A percentile compares a stretch with the other conserved stretches of the same genome.
phyloP scores from a whole-genome alignment of 2,888 invertebrate genomes.

The Tetheella fluctuosa region DNA sequence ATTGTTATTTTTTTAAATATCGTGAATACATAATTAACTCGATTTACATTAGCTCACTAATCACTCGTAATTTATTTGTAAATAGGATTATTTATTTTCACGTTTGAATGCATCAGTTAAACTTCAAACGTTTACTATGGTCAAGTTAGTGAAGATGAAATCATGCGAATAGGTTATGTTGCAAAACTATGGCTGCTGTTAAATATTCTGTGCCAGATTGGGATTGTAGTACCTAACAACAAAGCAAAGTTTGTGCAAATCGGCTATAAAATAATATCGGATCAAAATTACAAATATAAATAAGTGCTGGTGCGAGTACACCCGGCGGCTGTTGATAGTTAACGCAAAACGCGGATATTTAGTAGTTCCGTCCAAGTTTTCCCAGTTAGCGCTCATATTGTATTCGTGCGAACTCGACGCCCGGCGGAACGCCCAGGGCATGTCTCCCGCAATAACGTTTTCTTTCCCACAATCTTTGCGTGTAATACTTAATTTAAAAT shows the following conservation, averaged over 20 bases:
- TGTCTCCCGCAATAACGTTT: constrained; percentile 55
- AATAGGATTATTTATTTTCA: background rate
- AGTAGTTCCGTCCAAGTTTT: constrained; percentile 55
- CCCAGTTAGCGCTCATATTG: constrained; percentile 56
- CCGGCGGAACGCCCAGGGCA: constrained; percentile 38
- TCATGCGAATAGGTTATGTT: background rate
- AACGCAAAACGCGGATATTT: constrained; percentile 55
- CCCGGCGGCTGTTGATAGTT: constrained; percentile 28
- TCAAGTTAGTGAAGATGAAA: background rate
- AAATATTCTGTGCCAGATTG: too few species aligned
- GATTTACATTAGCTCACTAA: background rate
- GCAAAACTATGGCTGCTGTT: too few species aligned
- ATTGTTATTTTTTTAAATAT: too few species aligned
- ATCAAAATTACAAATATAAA: background rate
- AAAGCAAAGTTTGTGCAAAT: too few species aligned
- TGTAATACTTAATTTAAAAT: constrained; percentile 62
- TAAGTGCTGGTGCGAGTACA: background rate
- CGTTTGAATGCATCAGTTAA: background rate
- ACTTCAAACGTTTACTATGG: background rate
- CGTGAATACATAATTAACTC: too few species aligned
- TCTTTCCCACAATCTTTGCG: constrained; percentile 60
- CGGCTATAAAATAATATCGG: background rate
- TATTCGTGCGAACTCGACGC: constrained; percentile 43
- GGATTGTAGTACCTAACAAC: too few species aligned
- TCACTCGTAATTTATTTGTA: background rate